These are phyloP conservation scores for Manis javanica DNA, from an alignment of 2,797 vertebrate genomes.

Conservation along the genomic window DNA sequence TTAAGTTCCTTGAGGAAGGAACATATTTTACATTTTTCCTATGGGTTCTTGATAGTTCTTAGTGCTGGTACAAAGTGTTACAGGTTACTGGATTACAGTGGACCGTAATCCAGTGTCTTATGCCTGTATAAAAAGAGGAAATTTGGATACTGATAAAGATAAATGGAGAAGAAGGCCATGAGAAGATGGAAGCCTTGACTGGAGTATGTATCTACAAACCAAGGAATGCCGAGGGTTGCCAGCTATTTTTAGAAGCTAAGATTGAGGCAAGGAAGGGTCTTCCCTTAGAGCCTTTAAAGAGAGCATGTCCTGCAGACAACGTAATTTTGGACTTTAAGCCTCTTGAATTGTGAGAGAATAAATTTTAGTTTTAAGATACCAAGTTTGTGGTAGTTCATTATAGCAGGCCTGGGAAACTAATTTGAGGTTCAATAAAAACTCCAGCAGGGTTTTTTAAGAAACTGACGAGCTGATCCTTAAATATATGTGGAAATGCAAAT, in stretches of 20 bases:
- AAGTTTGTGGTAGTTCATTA: neutral
- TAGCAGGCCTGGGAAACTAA: neutral
- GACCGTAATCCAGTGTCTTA: neutral
- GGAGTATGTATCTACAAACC: neutral
- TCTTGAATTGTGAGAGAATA: neutral
- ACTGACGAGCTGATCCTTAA: neutral
- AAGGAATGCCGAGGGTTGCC: neutral
- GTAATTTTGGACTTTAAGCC: neutral
- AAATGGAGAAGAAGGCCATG: neutral
- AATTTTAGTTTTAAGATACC: neutral
- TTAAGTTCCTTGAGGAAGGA: conserved; percentile 48
- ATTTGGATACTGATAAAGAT: neutral
- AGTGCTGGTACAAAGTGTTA: neutral
- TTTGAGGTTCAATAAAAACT: neutral
- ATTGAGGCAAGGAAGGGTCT: neutral
- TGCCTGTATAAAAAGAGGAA: neutral
- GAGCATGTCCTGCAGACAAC: neutral
- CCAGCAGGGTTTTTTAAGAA: neutral
- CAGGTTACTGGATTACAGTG: neutral
- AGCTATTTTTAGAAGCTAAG: neutral
- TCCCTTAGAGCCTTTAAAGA: neutral
- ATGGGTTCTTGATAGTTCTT: neutral
- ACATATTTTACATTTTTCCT: neutral
- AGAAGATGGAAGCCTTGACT: neutral
- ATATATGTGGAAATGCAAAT: neutral